Conservation (phyloP, 2,888 invertebrate genomes). For the Uloborus plumipes region DNA sequence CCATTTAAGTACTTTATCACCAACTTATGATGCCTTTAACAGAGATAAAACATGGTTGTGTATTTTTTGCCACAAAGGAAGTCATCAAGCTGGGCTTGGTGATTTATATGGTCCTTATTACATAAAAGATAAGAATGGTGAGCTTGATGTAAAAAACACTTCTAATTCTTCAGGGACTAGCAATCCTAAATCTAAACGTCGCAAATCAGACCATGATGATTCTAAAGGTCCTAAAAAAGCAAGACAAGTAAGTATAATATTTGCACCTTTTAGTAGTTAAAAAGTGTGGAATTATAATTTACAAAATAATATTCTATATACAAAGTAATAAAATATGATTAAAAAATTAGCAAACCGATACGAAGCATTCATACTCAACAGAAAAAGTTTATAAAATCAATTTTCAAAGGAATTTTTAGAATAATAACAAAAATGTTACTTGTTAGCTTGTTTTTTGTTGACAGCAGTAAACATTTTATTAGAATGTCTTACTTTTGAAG, state of each 20-base stretch:
- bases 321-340: no score
- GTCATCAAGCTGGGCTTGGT: slow-evolving; percentile 80
- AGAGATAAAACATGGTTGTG: slow-evolving; percentile 89
- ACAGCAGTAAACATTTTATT: no score
- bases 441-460: no score
- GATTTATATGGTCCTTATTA: slow-evolving; percentile 94
- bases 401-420: no score
- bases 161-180: slow-evolving; percentile 19
- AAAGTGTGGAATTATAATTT: no score
- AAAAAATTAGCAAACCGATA: no score
- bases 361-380: no score
- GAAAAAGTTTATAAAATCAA: no score
- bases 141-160: slow-evolving; percentile 14
- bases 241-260: slow-evolving; percentile 49
- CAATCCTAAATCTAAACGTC: slow-evolving; percentile 26
- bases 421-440: no score
- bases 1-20: slow-evolving; percentile 64
- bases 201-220: slow-evolving; percentile 49
- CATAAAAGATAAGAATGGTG: slow-evolving; percentile 64
- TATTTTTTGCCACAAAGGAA: slow-evolving; percentile 88
- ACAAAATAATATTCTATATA: no score
- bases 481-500: no score
- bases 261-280: neutral
- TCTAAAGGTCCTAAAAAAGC: slow-evolving; percentile 48
- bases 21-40: slow-evolving; percentile 82